Evolutionary conservation across 2,888 invertebrate species (phyloP), one percentile per base, ranked within the genome.

Genomic region (Latrodectus hesperus): DNA sequence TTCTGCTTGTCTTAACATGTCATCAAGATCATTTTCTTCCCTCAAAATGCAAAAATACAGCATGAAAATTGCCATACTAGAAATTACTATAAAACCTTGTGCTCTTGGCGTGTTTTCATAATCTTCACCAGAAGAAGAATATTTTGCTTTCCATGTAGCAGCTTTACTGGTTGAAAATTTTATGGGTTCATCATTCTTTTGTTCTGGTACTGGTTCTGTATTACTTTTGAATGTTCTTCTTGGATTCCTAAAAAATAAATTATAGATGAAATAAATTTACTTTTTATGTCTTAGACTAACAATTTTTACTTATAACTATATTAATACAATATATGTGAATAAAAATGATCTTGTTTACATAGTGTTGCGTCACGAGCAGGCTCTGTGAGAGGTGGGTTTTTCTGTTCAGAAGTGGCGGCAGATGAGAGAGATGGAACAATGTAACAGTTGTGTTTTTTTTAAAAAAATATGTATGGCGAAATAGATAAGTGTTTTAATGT

Each of bases 1-100:
- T 67, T 88, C 88, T n/a, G 82, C 14, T 9, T 74, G 53, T 49
- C 83, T 78, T 1, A 88, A 0, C 83, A 82, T 79, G n/a, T 88
- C 88, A 83, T 88, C 88, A 12, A 88, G 26, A 64, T 88, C 88
- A 64, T 88, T 88, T 74, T 88, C 88, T 70, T 88, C 88, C 53
- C 88, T 73, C 53, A 88, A 64, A 3, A 88, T 65, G 38, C 88
- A 88, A 70, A 88, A 88, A 55, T 88, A 83, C n/a, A 88, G 11
- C 83, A 88, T 79, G 17, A 88, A 83, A 14, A 26, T 73, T 52
- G 75, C 52, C 10, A 88, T 22, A 53, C 88, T 83, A 9, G 70
- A 6, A 1, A 74, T 53, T 26, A 88, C 22, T 14, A 75, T 60
- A 17, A 65, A 6, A 1, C 77, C 14, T 49, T 88, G 78, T 16